Conservation (phyloP, 2,113 vertebrate genomes). For the Channa maculata region DNA sequence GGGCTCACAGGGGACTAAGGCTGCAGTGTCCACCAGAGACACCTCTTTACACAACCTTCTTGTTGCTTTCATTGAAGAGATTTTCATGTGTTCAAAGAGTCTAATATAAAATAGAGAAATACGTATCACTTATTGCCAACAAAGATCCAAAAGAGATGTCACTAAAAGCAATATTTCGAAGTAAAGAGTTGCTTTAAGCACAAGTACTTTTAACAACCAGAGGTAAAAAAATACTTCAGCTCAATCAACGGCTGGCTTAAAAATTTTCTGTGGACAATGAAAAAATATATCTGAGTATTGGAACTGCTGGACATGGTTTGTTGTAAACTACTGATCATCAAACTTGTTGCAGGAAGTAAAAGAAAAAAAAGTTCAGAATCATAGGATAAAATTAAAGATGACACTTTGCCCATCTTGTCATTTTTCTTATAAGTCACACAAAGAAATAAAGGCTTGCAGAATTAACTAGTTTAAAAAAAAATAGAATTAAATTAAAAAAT, state of each 20-base stretch:
- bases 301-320: neutral
- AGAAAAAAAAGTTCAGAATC: neutral
- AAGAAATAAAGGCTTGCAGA: neutral
- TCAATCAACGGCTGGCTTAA: neutral
- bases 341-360: neutral
- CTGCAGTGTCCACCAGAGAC: conserved; percentile 24
- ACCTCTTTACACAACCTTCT: conserved; percentile 5
- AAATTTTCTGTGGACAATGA: neutral
- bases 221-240: neutral
- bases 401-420: neutral
- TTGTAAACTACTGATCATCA: neutral
- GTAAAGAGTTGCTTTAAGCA: conserved; percentile 2
- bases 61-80: conserved; percentile 21
- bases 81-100: conserved; percentile 33
- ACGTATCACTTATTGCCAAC: conserved; percentile 1
- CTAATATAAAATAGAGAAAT: conserved; percentile 1
- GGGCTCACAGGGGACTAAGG: conserved; percentile 15
- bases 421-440: neutral
- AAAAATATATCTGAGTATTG: neutral
- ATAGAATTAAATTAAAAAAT: neutral
- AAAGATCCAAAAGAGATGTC: conserved; percentile 15
- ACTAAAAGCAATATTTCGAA: conserved; percentile 8
- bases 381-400: neutral
- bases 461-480: neutral
- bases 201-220: conserved; percentile 10